Conservation (phyloP, 2,113 vertebrate genomes). For the Dicrurus megarhynchus region DNA sequence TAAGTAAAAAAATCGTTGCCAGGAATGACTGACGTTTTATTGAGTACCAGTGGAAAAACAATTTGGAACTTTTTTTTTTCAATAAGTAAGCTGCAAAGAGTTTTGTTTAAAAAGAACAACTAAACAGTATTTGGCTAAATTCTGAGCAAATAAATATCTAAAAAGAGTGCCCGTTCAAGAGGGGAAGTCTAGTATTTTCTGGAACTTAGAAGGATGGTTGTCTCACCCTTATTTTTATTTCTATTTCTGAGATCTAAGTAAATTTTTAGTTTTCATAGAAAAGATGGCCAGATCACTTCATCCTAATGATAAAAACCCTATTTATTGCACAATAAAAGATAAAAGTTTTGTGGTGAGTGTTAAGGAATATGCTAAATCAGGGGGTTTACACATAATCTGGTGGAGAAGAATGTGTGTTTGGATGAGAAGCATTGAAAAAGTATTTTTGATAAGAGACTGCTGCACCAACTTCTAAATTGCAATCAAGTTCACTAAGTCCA, state of each 20-base stretch:
- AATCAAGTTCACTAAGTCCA: neutral
- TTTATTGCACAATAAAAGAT: neutral
- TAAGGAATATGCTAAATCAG: neutral
- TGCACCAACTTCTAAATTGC: neutral
- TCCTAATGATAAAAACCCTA: neutral
- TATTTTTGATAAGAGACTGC: neutral
- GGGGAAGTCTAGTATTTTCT: neutral
- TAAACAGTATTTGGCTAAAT: neutral
- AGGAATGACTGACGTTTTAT: neutral
- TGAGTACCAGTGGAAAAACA: neutral
- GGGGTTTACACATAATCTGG: accelerated
- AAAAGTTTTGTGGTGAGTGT: neutral
- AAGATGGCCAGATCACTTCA: neutral
- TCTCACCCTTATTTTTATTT: neutral
- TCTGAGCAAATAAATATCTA: neutral
- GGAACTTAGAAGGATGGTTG: neutral
- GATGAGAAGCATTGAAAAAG: neutral
- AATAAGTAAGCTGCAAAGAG: neutral
- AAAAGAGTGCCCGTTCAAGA: neutral
- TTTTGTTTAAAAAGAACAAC: neutral
- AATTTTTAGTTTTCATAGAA: neutral
- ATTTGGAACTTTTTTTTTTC: neutral
- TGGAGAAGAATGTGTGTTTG: neutral
- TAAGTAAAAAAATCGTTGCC: neutral
- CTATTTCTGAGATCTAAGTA: neutral